Evolutionary conservation across 30 jellyfish, hydroid and myxozoan species (phyloP).

Genomic region (Cassiopea xamachana): DNA sequence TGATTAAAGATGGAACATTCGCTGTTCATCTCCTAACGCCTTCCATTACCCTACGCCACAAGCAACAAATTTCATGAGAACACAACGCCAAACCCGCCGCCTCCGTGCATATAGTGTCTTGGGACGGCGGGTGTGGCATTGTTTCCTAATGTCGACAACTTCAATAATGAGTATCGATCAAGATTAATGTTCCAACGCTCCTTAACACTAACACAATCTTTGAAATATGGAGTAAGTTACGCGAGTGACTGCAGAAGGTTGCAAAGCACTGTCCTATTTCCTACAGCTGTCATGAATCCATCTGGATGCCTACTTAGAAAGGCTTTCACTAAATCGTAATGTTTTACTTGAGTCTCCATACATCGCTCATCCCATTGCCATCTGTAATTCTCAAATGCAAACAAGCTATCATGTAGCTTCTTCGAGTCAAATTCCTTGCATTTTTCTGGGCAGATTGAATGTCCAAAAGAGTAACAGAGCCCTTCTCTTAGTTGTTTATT

Average conservation of each 20-base stretch:
- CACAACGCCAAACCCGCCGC: too few relatives aligned
- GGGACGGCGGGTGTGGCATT: too few relatives aligned
- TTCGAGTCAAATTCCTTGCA: slow-evolving; percentile 28
- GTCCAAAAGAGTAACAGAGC: slow-evolving; percentile 20
- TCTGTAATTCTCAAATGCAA: slow-evolving; percentile 43
- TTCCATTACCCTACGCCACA: too few relatives aligned
- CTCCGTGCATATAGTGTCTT: too few relatives aligned
- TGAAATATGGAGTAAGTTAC: not conserved
- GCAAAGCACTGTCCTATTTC: not conserved
- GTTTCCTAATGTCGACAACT: too few relatives aligned
- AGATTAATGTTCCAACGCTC: too few relatives aligned
- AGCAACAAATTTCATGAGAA: too few relatives aligned
- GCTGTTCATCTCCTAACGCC: too few relatives aligned
- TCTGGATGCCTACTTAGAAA: not conserved
- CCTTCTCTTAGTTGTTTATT: slow-evolving; percentile 1
- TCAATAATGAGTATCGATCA: too few relatives aligned
- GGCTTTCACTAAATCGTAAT: not conserved
- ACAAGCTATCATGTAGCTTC: slow-evolving; percentile 31
- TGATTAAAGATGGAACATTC: too few relatives aligned
- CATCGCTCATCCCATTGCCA: slow-evolving; percentile 73
- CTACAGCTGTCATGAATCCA: not conserved
- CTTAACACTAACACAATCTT: too few relatives aligned
- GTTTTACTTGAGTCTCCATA: slow-evolving; percentile 1
- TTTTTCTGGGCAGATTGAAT: slow-evolving; percentile 39
- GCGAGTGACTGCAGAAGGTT: not conserved